Conservation (phyloP, 30 jellyfish, hydroid and myxozoan species). For the Phacellophora camtschatica region DNA sequence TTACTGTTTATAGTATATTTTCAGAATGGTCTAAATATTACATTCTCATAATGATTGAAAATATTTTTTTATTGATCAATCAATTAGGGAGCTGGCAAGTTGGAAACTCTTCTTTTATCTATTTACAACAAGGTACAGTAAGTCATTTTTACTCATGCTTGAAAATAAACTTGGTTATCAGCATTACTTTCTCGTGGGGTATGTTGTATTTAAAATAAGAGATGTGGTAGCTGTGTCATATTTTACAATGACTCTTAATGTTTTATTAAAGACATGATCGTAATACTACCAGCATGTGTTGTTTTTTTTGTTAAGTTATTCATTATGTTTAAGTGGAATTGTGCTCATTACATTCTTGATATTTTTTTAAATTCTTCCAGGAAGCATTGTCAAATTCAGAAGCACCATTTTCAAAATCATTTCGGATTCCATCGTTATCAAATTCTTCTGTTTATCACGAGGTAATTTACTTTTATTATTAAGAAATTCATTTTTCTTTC, state of each 20-base stretch:
- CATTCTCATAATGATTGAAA: too few relatives aligned
- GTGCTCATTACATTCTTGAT: not conserved
- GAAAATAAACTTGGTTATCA: too few relatives aligned
- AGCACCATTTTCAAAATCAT: conserved; percentile 66
- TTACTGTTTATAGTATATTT: too few relatives aligned
- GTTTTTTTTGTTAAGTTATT: too few relatives aligned
- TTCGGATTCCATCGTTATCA: conserved; percentile 66
- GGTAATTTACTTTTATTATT: not conserved
- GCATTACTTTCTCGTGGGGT: too few relatives aligned
- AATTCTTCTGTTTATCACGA: conserved; percentile 77
- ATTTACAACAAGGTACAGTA: conserved; percentile 65
- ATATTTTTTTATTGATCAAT: too few relatives aligned
- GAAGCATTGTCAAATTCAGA: conserved; percentile 39
- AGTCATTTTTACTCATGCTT: too few relatives aligned
- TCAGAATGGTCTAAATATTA: too few relatives aligned
- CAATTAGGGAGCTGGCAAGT: conserved; percentile 32
- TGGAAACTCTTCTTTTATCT: conserved; percentile 35
- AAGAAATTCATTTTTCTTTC: not conserved
- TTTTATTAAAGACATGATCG: too few relatives aligned
- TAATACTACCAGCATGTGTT: not conserved
- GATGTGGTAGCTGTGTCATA: too few relatives aligned
- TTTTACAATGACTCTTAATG: too few relatives aligned
- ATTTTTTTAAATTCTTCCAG: not conserved
- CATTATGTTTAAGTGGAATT: not conserved
- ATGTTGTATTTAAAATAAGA: too few relatives aligned